phyloP scores from a whole-genome alignment of 2,888 invertebrate species.

The Megastigmus dorsalis region DNA sequence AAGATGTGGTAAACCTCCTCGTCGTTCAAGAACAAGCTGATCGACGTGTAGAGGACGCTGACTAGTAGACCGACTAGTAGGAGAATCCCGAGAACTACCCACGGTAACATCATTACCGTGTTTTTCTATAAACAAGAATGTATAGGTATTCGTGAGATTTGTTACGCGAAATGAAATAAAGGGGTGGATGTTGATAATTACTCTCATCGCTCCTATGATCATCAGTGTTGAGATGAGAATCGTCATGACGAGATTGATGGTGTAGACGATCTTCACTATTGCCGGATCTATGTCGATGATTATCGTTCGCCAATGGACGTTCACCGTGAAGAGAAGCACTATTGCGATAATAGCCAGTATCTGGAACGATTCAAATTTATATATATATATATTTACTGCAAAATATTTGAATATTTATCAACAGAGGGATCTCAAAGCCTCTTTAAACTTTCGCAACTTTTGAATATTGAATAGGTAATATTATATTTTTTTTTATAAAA shows the following conservation, averaged over 20 bases:
- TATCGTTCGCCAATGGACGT: slow-evolving; percentile 85
- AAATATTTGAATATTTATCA: too few relatives aligned
- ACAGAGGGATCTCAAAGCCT: too few relatives aligned
- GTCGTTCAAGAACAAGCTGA: slow-evolving; percentile 83
- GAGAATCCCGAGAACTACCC: slow-evolving; percentile 88
- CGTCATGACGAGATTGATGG: slow-evolving; percentile 88
- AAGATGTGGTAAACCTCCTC: slow-evolving; percentile 68
- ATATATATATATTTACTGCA: too few relatives aligned
- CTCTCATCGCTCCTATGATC: slow-evolving; percentile 85
- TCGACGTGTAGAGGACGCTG: slow-evolving; percentile 86
- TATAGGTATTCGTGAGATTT: background rate
- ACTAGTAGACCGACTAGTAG: slow-evolving; percentile 85
- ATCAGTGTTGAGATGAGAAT: slow-evolving; percentile 86
- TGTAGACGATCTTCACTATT: slow-evolving; percentile 85
- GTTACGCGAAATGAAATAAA: background rate
- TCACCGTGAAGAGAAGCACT: slow-evolving; percentile 80
- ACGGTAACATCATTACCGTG: slow-evolving; percentile 88
- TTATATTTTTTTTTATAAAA: too few relatives aligned
- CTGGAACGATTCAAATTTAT: slow-evolving; percentile 73
- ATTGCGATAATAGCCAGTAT: slow-evolving; percentile 83
- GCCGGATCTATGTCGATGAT: slow-evolving; percentile 83
- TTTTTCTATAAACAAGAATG: slow-evolving; percentile 79
- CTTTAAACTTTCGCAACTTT: too few relatives aligned
- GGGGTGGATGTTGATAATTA: slow-evolving; percentile 71
- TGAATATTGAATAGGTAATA: too few relatives aligned